phyloP scores from a whole-genome alignment of 37 sponge, comb jelly and placozoan genomes.

The Haliclona indistincta region DNA sequence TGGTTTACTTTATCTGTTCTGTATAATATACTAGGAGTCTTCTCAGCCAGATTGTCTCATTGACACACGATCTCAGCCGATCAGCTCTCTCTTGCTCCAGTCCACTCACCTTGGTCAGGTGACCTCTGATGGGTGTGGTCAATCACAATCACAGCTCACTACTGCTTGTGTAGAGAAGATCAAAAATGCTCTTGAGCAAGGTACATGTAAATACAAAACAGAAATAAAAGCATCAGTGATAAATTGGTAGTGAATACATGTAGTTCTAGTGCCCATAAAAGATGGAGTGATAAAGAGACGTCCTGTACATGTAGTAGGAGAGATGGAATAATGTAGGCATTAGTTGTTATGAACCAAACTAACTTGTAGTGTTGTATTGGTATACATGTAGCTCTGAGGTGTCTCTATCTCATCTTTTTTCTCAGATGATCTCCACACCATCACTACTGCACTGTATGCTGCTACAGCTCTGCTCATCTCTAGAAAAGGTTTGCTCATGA shows the following conservation, averaged over 20 bases:
- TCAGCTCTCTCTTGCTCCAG: conserved; percentile 29
- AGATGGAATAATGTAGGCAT: no score
- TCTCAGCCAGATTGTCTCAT: conserved; percentile 35
- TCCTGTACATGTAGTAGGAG: no score
- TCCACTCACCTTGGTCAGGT: conserved; percentile 45
- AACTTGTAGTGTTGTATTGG: no score
- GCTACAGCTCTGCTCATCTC: conserved; percentile 53
- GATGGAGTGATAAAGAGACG: no score
- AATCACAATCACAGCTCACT: not conserved
- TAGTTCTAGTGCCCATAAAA: no score
- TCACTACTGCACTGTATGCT: conserved; percentile 37
- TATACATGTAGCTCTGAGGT: not conserved
- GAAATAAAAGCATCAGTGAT: no score
- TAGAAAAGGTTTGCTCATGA: conserved; percentile 13
- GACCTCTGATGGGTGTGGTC: no score
- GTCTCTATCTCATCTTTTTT: not conserved
- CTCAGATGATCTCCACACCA: not conserved
- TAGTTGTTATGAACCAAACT: no score
- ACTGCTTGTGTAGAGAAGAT: not conserved
- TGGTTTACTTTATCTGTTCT: no score
- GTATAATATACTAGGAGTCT: no score
- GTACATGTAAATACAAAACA: no score
- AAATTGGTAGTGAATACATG: no score
- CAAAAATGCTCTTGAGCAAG: not conserved
- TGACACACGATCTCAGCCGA: conserved; percentile 38